Evolutionary conservation across 2,888 invertebrate genomes (phyloP).

Genomic region (Eubasilissa splendida): DNA sequence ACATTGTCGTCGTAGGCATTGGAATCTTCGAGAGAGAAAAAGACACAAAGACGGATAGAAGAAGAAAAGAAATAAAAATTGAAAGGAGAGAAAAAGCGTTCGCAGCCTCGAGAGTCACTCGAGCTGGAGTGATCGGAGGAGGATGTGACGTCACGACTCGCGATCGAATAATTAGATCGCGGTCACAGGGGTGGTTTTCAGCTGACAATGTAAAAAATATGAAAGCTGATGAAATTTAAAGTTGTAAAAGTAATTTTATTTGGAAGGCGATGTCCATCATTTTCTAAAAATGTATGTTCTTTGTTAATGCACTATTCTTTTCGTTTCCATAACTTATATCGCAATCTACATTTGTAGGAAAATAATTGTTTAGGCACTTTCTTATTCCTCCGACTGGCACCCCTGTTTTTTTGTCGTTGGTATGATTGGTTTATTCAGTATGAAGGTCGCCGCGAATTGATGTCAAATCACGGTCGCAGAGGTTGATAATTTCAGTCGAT

Average conservation of each 20-base stretch:
- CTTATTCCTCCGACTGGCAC: no score
- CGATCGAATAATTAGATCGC: conserved; percentile 47
- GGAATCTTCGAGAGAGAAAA: conserved; percentile 10
- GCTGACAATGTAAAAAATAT: conserved; percentile 26
- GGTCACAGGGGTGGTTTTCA: conserved; percentile 25
- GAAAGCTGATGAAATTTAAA: background rate
- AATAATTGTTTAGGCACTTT: no score
- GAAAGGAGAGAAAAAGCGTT: conserved; percentile 10
- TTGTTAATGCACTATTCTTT: no score
- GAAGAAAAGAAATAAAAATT: conserved; percentile 1
- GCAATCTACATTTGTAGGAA: no score
- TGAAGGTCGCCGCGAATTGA: no score
- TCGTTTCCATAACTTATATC: no score
- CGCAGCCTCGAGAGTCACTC: conserved; percentile 15
- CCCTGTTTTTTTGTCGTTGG: no score
- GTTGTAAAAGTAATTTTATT: background rate
- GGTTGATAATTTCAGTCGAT: no score
- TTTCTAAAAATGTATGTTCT: no score
- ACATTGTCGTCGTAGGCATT: conserved; percentile 34
- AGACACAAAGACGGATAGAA: background rate
- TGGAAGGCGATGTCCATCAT: no score
- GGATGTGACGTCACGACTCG: conserved; percentile 49
- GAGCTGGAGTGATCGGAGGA: conserved; percentile 28
- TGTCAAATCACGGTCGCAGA: no score
- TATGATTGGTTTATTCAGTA: no score